These are phyloP conservation scores for Miniopterus natalensis DNA, from an alignment of 2,113 vertebrate genomes.

Conservation along the genomic window DNA sequence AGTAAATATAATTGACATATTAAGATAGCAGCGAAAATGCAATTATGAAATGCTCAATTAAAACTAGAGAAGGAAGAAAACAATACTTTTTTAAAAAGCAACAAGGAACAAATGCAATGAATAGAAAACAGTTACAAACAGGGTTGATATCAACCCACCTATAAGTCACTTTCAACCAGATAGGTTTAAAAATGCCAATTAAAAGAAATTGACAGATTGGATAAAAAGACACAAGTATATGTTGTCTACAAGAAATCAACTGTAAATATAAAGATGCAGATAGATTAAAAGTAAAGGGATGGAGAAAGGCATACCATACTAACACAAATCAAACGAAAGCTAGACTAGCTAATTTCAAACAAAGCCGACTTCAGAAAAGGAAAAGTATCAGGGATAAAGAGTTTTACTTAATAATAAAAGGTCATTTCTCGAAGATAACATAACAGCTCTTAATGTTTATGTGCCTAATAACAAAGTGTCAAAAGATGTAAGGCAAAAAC, in stretches of 20 bases:
- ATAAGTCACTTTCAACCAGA: not conserved
- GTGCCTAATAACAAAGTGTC: not conserved
- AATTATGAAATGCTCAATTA: slow-evolving; percentile 23
- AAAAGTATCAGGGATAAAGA: not conserved
- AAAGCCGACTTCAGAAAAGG: not conserved
- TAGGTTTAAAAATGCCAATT: not conserved
- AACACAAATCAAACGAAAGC: not conserved
- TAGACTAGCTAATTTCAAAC: not conserved
- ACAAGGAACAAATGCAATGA: not conserved
- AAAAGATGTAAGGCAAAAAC: not conserved
- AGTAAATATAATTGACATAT: not conserved
- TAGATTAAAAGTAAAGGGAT: not conserved
- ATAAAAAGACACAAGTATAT: not conserved
- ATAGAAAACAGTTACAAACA: not conserved
- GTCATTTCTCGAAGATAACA: not conserved
- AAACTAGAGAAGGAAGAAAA: not conserved
- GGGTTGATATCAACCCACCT: not conserved
- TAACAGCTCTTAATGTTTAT: not conserved
- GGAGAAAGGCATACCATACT: not conserved
- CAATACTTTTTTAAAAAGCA: not conserved
- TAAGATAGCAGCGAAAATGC: not conserved
- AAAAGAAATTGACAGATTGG: not conserved
- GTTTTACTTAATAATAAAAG: not conserved
- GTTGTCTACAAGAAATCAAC: not conserved
- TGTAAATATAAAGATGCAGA: not conserved